Conservation (phyloP, 92 coral and sea anemone genomes). For the Desmophyllum pertusum region DNA sequence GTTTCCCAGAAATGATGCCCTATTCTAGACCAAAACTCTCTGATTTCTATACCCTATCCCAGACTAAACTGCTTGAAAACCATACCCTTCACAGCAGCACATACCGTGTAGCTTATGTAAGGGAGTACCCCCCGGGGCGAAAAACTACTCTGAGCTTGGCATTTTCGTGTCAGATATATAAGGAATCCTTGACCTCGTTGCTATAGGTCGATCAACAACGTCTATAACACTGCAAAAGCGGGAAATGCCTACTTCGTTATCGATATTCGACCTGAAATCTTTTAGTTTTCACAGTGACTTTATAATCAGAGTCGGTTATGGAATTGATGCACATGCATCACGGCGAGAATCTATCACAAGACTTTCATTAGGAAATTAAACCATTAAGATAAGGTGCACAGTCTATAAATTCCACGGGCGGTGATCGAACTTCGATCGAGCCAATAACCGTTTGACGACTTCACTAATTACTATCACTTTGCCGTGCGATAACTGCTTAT, state of each 20-base stretch:
- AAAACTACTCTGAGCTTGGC: too few species aligned
- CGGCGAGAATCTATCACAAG: neutral
- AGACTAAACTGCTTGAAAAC: too few species aligned
- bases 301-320: too few species aligned
- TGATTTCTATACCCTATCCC: too few species aligned
- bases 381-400: neutral
- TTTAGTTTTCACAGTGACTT: neutral
- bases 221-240: too few species aligned
- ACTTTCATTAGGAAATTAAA: neutral
- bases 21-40: too few species aligned
- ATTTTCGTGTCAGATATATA: neutral
- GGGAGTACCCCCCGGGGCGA: too few species aligned
- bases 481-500: conserved; percentile 30
- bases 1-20: too few species aligned
- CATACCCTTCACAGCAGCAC: too few species aligned
- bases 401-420: neutral
- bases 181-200: neutral
- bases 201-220: neutral
- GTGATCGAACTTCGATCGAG: neutral
- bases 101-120: too few species aligned
- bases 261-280: too few species aligned
- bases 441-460: conserved; percentile 23
- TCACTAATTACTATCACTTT: conserved; percentile 11
- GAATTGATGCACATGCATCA: neutral
- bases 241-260: too few species aligned